Base-by-base conservation (phyloP, 1,140 invertebrate genomes). In the Drosophila leontia region DNA sequence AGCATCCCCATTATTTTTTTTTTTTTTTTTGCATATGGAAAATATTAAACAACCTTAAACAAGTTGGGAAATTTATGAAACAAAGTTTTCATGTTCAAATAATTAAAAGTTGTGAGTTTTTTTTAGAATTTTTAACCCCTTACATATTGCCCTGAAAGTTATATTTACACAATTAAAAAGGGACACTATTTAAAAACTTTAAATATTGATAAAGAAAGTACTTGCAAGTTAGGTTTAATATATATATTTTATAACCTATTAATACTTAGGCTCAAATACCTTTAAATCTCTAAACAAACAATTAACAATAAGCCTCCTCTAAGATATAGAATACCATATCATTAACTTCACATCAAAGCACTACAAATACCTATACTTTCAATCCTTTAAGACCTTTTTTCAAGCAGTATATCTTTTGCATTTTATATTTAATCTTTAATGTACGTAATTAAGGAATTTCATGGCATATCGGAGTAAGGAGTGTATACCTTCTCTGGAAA, bases 351-450 rank as follows among this genome's bases (percentile, higher is more conserved):
- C n/a, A 3, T 4, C 7, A 7, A 53, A 35, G 1, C 6, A 35
- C 9, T 17, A 29, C 26, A 9, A 32, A 5, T n/a, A 9, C 23
- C 47, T 3, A 48, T 32, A 7, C 15, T 17, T 50, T 12, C 12
- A 32, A 57, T 29, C 35, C 53, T n/a, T 59, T 63, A 26, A 64
- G 32, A 35, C 7, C 17, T 11, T 0, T 34, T 44, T 53, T 37
- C 17, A 55, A 23, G 51, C 35, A 34, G 29, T 17, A 17, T n/a
- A 4, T 23, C 13, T 23, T 7, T 15, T 34, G 4, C 29, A 34
- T 23, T 23, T 60, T 26, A 53, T 37, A 37, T 55, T 55, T 62
- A 29, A 32, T 45, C 12, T 45, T 56, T 56, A 37, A n/a, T 13
- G n/a, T 9, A 42, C 7, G 60, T 23, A 42, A 59, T 32, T 42